Conservation (phyloP, 2,797 vertebrate genomes). For the Nasua narica region DNA sequence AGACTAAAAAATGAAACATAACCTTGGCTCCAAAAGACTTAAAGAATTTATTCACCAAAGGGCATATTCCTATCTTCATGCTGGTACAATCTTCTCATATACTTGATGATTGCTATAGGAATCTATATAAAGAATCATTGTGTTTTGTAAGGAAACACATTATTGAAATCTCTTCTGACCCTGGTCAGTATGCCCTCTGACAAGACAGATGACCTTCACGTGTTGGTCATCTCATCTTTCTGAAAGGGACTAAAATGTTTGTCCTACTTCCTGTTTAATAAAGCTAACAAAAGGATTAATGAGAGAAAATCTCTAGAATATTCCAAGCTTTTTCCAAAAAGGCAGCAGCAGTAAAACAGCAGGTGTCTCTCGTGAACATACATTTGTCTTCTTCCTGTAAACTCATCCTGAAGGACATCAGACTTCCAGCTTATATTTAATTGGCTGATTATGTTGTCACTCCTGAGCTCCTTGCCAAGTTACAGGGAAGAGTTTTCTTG, state of each 20-base stretch:
- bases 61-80: not conserved
- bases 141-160: not conserved
- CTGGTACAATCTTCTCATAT: not conserved
- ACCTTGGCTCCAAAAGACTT: not conserved
- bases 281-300: conserved; percentile 67
- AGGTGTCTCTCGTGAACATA: conserved; percentile 62
- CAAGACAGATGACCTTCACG: not conserved
- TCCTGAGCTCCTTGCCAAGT: conserved; percentile 71
- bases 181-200: not conserved
- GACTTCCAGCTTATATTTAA: conserved; percentile 73
- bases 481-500: conserved; percentile 75
- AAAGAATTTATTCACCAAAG: not conserved
- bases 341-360: conserved; percentile 61
- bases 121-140: not conserved
- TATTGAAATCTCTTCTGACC: conserved; percentile 12
- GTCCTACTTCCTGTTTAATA: conserved; percentile 39
- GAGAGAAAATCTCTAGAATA: conserved; percentile 56
- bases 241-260: conserved; percentile 53
- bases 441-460: conserved; percentile 76
- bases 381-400: conserved; percentile 72
- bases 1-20: not conserved
- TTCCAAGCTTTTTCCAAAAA: conserved; percentile 54
- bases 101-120: not conserved
- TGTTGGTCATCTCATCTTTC: conserved; percentile 8
- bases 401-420: conserved; percentile 71